Evolutionary conservation across 2,888 invertebrate species (phyloP).

Genomic region (Tuberolachnus salignus): DNA sequence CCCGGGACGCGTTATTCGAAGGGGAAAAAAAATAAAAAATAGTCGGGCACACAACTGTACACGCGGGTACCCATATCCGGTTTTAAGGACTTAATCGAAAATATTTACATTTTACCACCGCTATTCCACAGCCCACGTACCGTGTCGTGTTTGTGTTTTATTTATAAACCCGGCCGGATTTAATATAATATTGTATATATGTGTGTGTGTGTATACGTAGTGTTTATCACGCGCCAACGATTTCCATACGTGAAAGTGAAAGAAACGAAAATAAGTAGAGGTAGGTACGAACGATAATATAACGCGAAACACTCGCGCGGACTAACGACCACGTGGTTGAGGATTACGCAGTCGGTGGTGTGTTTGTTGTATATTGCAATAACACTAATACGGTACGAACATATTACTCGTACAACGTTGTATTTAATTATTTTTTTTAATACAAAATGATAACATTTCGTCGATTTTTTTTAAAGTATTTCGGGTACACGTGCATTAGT

Average conservation of each 20-base stretch:
- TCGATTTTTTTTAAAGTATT: too few relatives aligned
- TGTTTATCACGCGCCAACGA: constrained; percentile 1
- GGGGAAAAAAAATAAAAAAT: too few relatives aligned
- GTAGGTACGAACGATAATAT: background rate
- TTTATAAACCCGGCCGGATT: background rate
- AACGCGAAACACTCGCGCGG: background rate
- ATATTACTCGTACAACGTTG: too few relatives aligned
- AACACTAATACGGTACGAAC: too few relatives aligned
- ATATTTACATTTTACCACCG: constrained; percentile 8
- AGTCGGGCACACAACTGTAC: background rate
- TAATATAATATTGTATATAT: too few relatives aligned
- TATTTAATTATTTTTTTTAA: too few relatives aligned
- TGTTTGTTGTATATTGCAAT: background rate
- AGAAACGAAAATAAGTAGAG: constrained; percentile 37
- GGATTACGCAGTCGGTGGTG: background rate
- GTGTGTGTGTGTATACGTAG: too few relatives aligned
- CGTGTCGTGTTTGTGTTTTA: constrained; percentile 26
- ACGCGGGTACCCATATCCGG: constrained; percentile 27
- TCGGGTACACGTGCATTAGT: too few relatives aligned
- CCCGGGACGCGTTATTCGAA: constrained; percentile 18
- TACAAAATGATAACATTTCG: too few relatives aligned
- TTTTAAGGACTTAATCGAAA: constrained; percentile 23
- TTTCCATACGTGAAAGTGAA: constrained; percentile 45
- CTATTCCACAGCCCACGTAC: background rate
- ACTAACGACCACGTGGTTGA: constrained; percentile 6